phyloP scores from a whole-genome alignment of 35 echinoderm and acorn worm species.

The Ptychodera flava region DNA sequence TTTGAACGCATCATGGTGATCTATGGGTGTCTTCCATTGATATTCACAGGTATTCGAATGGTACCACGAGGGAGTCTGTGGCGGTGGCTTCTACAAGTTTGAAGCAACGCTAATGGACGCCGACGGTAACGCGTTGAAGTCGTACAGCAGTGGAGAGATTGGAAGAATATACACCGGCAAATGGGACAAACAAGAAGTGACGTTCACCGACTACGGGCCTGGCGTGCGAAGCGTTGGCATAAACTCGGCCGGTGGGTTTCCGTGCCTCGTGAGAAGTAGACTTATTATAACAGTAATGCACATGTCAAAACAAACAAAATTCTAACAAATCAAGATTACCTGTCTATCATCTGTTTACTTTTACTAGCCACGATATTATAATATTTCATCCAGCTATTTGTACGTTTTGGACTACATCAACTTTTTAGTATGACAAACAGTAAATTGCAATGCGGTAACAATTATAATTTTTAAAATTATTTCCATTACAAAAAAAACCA shows the following conservation, averaged over 20 bases:
- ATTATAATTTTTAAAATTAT: too few species aligned
- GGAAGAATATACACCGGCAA: conserved; percentile 32
- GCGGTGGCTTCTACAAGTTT: conserved; percentile 67
- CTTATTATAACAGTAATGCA: background rate
- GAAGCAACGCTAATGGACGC: conserved; percentile 34
- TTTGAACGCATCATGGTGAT: background rate
- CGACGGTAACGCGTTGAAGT: conserved; percentile 28
- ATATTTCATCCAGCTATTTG: background rate
- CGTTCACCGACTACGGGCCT: conserved; percentile 61
- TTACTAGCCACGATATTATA: background rate
- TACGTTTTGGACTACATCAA: too few species aligned
- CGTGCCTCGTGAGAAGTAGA: too few species aligned
- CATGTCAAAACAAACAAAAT: too few species aligned
- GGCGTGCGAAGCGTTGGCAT: conserved; percentile 52
- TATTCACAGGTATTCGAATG: conserved; percentile 80
- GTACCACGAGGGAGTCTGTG: conserved; percentile 59
- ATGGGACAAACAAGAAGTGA: conserved; percentile 62
- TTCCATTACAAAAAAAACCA: too few species aligned
- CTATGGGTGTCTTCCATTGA: too few species aligned
- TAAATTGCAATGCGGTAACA: too few species aligned
- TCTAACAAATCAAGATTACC: background rate
- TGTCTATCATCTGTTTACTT: background rate
- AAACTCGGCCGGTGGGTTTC: conserved; percentile 31
- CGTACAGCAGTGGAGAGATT: conserved; percentile 36
- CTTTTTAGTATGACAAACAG: too few species aligned